Percentiles rank a stretch among this genome's conserved stretches.
Evolutionary conservation across 2,797 vertebrate genomes (phyloP).

Genomic region (Cephalopachus bancanus): DNA sequence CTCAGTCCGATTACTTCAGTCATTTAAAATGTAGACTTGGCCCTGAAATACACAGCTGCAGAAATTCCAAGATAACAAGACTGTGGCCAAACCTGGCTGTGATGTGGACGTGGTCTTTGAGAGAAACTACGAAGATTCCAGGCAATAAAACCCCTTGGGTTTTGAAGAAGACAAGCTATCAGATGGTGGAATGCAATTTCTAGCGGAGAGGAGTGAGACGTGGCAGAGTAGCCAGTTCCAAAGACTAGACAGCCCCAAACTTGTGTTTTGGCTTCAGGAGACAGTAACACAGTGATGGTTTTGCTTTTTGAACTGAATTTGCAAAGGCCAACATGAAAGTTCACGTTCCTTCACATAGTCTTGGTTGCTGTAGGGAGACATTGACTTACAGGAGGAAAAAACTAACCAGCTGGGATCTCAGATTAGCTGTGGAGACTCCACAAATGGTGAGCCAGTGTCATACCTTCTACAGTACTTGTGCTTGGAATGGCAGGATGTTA

Average conservation of each 20-base stretch:
- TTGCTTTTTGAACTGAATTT: neutral
- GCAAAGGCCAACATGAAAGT: neutral
- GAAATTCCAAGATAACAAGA: conserved; percentile 30
- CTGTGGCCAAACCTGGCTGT: neutral
- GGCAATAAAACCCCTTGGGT: neutral
- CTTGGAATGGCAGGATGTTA: neutral
- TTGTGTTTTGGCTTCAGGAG: neutral
- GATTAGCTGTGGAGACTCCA: neutral
- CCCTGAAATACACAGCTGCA: conserved; percentile 17
- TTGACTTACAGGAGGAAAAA: neutral
- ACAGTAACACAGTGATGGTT: neutral
- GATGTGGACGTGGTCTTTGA: neutral
- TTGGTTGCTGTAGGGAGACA: neutral
- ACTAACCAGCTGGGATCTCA: neutral
- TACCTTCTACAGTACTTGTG: neutral
- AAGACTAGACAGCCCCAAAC: neutral
- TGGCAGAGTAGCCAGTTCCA: neutral
- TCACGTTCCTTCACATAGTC: neutral
- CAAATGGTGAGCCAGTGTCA: neutral
- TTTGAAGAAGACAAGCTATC: neutral
- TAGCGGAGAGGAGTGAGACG: neutral
- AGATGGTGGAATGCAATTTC: neutral
- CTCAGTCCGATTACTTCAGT: conserved; percentile 43
- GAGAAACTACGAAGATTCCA: neutral
- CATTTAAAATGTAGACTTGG: conserved; percentile 21